Evolutionary conservation across 2,888 invertebrate species (phyloP), one percentile per base, ranked within the genome.

Genomic region (Oxytorus armatus): DNA sequence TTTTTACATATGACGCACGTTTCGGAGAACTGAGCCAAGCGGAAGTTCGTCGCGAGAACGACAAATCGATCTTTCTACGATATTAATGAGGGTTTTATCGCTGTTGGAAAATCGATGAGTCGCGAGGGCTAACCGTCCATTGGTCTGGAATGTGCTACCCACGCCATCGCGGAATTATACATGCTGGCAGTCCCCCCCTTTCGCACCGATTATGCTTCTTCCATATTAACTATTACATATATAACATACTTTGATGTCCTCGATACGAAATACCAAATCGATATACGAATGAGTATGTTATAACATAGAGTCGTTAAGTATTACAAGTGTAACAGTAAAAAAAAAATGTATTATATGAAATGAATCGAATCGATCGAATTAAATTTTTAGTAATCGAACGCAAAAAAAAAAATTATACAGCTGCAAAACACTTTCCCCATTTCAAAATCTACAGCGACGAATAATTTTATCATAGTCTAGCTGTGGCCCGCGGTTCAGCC

Each of bases 41-140:
- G 42, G 47, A 77, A 68, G 69, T 77, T 29, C 7, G 18, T 23
- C 51, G 29, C 23, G 65, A 47, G 55, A 65, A 44, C n/a, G 66
- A 49, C 36, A 25, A 74, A 81, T 81, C 81, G 77, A 81, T 81
- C 53, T 69, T 57, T 25, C 55, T 44, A 70, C 65, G 51, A 69
- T 81, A 74, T 74, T 81, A 81, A 81, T 65, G 65, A 49, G 53
- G 33, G 18, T 77, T 77, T 81, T 81, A 81, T 81, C 74, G 65
- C 65, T 16, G 44, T 39, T 77, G 65, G 51, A 77, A 74, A 81
- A 81, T 81, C 81, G 81, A 81, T 74, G 61, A 76, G 51, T 25
- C 44, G 63, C 14, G 53, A 36, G 55, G 33, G 42, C 29, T 49
- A 65, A 65, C 57, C 55, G 39, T 51, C 33, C 23, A 59, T 55